Evolutionary conservation across 2,888 invertebrate genomes (phyloP).

Genomic region (Punctoribates punctum): DNA sequence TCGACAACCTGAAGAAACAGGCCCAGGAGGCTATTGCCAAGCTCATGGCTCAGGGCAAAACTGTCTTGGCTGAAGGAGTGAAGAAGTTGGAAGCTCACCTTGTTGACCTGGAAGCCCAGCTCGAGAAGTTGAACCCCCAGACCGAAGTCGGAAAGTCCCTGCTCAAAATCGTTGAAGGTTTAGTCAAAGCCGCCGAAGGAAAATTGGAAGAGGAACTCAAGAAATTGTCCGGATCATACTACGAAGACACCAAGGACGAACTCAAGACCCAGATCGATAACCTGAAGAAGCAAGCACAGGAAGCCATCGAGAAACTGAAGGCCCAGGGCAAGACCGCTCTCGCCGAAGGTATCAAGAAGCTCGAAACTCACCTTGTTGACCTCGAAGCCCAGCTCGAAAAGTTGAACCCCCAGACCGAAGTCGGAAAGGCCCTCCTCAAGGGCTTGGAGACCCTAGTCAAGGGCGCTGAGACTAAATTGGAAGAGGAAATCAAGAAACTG

Average conservation of each 20-base stretch:
- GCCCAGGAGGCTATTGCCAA: background rate
- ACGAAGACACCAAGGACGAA: background rate
- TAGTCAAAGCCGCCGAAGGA: background rate
- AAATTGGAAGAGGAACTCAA: conserved; percentile 27
- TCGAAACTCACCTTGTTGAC: background rate
- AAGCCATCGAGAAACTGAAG: background rate
- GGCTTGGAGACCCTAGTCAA: background rate
- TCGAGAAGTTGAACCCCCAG: background rate
- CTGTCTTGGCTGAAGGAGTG: background rate
- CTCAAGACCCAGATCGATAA: background rate
- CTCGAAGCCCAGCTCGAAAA: background rate
- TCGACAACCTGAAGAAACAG: background rate
- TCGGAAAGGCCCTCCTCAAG: background rate
- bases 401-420: conserved; percentile 2
- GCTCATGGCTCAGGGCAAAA: background rate
- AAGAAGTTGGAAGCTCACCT: background rate
- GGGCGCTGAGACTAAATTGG: background rate
- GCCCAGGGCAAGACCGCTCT: background rate
- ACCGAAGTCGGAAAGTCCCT: background rate
- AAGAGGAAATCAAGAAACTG: background rate
- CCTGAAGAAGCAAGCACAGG: background rate
- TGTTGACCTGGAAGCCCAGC: background rate
- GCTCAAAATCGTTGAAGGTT: background rate
- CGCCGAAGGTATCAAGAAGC: background rate
- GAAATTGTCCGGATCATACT: background rate